Conservation (phyloP, 2,797 vertebrate genomes). For the Peromyscus melanophrys region DNA sequence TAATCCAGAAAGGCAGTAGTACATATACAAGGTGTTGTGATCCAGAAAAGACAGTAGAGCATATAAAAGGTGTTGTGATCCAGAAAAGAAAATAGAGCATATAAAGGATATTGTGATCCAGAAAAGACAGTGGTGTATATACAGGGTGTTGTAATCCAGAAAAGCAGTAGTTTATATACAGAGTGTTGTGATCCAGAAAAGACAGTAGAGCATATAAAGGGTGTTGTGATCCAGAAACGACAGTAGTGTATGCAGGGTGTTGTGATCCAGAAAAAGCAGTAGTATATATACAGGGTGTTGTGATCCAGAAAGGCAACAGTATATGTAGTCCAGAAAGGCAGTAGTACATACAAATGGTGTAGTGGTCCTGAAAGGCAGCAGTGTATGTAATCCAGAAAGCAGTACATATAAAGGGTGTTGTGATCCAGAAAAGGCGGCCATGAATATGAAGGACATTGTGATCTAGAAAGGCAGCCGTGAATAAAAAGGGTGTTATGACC, state of each 20-base stretch:
- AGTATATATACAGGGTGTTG: neutral
- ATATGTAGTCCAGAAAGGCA: too few relatives aligned
- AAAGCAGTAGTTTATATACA: neutral
- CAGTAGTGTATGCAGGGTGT: neutral
- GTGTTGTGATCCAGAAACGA: neutral
- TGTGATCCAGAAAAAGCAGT: neutral
- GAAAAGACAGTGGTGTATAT: neutral
- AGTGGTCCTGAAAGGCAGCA: neutral
- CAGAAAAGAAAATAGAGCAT: neutral
- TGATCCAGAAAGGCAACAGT: neutral
- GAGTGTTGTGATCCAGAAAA: neutral
- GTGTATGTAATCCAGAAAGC: neutral
- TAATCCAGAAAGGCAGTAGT: too few relatives aligned
- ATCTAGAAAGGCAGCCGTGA: neutral
- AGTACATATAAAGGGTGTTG: neutral
- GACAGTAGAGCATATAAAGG: neutral
- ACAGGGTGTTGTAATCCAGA: too few relatives aligned
- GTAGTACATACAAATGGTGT: too few relatives aligned
- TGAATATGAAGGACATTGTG: neutral
- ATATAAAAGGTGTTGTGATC: too few relatives aligned
- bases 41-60: too few relatives aligned
- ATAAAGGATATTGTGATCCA: neutral
- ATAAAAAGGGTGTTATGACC: neutral
- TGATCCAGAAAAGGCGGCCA: neutral
- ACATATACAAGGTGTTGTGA: too few relatives aligned